Evolutionary conservation across 2,888 invertebrate species (phyloP).

Genomic region (Meteorus colon): DNA sequence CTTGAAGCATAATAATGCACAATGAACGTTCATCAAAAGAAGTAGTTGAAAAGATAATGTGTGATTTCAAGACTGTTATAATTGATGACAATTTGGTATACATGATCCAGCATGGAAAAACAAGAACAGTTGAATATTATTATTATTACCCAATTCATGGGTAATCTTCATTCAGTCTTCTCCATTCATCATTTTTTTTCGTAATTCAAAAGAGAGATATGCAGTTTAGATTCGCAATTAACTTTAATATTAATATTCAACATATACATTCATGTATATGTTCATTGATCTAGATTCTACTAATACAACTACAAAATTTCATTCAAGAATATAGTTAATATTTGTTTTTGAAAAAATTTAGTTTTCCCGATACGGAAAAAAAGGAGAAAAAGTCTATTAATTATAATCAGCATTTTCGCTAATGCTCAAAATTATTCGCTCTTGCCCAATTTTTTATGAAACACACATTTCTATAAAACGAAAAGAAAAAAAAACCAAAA

Average conservation of each 20-base stretch:
- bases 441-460: not conserved
- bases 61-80: conserved; percentile 5
- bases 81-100: not conserved
- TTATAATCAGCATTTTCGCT: conserved; percentile 4
- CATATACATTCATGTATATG: not conserved
- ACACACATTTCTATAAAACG: not conserved
- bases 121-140: not conserved
- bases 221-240: not conserved
- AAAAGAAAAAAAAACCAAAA: conserved; percentile 5
- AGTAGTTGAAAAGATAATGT: not conserved
- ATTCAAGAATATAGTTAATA: not conserved
- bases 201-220: not conserved
- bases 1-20: not conserved
- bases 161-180: not conserved
- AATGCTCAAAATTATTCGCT: conserved; percentile 5
- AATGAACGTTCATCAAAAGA: not conserved
- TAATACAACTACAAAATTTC: not conserved
- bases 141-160: not conserved
- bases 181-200: not conserved
- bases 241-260: not conserved
- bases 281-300: too few species aligned
- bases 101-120: not conserved
- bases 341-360: not conserved
- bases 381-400: conserved; percentile 6
- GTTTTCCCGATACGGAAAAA: not conserved